Evolutionary conservation across 2,113 vertebrate genomes (phyloP).

Genomic region (Austrofundulus limnaeus): DNA sequence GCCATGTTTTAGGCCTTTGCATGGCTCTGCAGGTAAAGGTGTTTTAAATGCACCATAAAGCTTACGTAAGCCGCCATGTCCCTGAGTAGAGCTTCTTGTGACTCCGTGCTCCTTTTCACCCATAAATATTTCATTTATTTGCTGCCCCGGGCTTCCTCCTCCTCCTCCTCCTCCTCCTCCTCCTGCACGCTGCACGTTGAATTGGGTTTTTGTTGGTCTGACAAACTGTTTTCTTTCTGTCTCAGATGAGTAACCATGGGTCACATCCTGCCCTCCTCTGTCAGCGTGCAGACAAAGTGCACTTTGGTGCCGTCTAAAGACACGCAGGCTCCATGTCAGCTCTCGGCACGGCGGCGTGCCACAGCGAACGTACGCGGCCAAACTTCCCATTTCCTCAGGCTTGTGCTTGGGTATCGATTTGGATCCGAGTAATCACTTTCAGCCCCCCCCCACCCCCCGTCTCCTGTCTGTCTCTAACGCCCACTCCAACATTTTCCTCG

Average conservation of each 20-base stretch:
- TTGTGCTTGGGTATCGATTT: constrained; percentile 70
- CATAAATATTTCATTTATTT: not conserved
- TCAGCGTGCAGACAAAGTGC: constrained; percentile 70
- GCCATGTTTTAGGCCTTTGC: not conserved
- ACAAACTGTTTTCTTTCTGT: constrained; percentile 66
- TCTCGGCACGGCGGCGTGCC: constrained; percentile 62
- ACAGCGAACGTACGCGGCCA: constrained; percentile 64
- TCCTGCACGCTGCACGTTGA: constrained; percentile 24
- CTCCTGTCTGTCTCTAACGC: constrained; percentile 2
- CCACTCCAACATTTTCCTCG: constrained; percentile 56
- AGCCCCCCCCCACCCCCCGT: not conserved
- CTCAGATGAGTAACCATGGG: constrained; percentile 59
- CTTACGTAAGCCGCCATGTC: not conserved
- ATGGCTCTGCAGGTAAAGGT: no score
- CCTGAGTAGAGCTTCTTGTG: not conserved
- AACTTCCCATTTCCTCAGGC: constrained; percentile 67
- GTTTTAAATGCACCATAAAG: not conserved
- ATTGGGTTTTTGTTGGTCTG: constrained; percentile 58
- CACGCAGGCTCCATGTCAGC: constrained; percentile 57
- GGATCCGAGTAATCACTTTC: constrained; percentile 67
- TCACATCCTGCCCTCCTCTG: constrained; percentile 49
- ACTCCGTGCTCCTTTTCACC: not conserved
- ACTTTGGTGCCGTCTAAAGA: constrained; percentile 75
- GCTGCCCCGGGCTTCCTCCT: constrained; percentile 7
- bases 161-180: constrained; percentile 15